Evolutionary conservation across 1,140 invertebrate species (phyloP), one percentile per base, ranked within the genome.

Genomic region (Neodiprion lecontei): DNA sequence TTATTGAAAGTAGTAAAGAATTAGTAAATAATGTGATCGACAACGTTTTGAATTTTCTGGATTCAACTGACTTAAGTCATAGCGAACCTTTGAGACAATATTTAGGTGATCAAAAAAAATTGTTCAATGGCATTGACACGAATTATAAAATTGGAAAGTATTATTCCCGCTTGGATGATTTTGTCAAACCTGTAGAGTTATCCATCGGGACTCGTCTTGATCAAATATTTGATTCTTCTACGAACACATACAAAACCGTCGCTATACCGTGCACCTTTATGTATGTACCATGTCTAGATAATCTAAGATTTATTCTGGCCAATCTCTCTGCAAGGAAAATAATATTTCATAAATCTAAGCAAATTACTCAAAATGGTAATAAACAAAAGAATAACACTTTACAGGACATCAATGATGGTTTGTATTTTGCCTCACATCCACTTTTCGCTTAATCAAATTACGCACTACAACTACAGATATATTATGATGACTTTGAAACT

Each of bases 401-500:
- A 14, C 10, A 53, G 10, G 1, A 69, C 40, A 69, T 69, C 17
- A 12, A 9, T 69, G 67, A 69, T 40, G 67, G 67, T 40, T 23
- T 17, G 21, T 40, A 23, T 69, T 69, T 23, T 69, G 40, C 17
- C 11, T 23, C 67, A 23, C 17, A 69, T 69, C 40, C 67, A 23
- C 67, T 69, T 23, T 21, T 69, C 11, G 11, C 10, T 23, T 1
- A 69, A 0, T 28, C 65, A 70, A 49, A 67, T 47, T 67, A 65
- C 48, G 65, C 69, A 9, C 28, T 76, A 70, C 17, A 68, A 50
- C 10, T 76, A 48, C 67, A 73, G 14, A n/a, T 73, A n/a, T 76
- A 76, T 48, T 76, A 73, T 73, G 72, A 76, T 21, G 72, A 76
- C 14, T 76, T 76, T 21, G 74, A 75, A 49, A 49, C 40, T 40